Base-by-base conservation (phyloP, 2,113 vertebrate species). In the Zosterops pallidus region DNA sequence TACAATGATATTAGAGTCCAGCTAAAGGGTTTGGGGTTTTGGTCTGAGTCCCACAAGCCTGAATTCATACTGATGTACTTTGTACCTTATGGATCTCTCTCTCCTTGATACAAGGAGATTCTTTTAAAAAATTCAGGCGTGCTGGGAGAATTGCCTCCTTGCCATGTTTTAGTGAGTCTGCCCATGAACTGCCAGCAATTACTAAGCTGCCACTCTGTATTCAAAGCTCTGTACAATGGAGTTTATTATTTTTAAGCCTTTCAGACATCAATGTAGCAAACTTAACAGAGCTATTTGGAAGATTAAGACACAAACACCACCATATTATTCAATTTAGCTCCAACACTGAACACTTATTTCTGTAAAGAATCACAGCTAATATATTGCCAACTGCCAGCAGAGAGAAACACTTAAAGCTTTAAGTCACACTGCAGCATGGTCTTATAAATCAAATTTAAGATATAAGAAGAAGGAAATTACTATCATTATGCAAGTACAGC, bases 251-350 rank as follows among this genome's bases (percentile, higher is more conserved):
- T 97, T 96, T 93, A 94, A 93, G 88, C 79, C 70, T 95, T 93
- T 86, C 80, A 96, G 67, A 90, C 83, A 90, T 68, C 65, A 93
- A 4, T 78, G 49, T 22, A 86, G 83, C 2, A 6, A 96, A 90
- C 69, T 94, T 95, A 92, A 83, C 76, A 68, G 83, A 39, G 50
- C 92, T 64, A 69, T 93, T 95, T 93, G 80, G 83, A 96, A 95
- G 90, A 97, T 93, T 96, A 82, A 94, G 92, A 92, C 46, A 68
- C 4, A 9, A 94, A 92, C 77, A 95, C 88, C 53, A 95, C 62
- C 80, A 57, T 57, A 96, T 97, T 97, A 94, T 94, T 94, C 95
- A 96, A 96, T 96, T 97, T 95, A 90, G 62, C 79, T 95, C 72
- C 83, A 92, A 71, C 62, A 41, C 57, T 24, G 53, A 90, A 33